Conservation (phyloP, 2,888 invertebrate genomes). For the Biston stratarius region DNA sequence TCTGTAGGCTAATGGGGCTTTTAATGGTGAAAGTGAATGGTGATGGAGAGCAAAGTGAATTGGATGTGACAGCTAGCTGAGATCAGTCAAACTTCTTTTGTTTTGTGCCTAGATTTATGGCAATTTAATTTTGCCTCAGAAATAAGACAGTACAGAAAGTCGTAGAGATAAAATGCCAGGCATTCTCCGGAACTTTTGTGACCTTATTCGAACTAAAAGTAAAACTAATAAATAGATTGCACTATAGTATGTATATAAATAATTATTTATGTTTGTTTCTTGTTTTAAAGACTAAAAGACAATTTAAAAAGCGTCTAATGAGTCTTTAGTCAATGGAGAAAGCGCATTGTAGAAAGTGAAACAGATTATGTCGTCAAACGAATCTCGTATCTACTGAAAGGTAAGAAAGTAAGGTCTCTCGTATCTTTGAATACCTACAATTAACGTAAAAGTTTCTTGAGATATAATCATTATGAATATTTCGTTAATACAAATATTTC, state of each 20-base stretch:
- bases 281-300: background rate
- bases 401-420: background rate
- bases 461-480: background rate
- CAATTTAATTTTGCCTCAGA: background rate
- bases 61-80: conserved; percentile 9
- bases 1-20: conserved; percentile 26
- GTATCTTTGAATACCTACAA: conserved; percentile 1
- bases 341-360: conserved; percentile 26
- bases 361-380: conserved; percentile 17
- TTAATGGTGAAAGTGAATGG: conserved; percentile 25
- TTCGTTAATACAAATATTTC: too few relatives aligned
- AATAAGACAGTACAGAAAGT: background rate
- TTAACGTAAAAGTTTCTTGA: background rate
- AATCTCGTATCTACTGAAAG: conserved; percentile 1
- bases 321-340: conserved; percentile 19
- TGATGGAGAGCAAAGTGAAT: conserved; percentile 22
- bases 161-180: background rate
- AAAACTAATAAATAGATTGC: too few relatives aligned
- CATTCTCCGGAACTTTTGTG: too few relatives aligned
- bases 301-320: conserved; percentile 9
- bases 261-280: background rate
- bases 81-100: conserved; percentile 4
- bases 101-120: background rate
- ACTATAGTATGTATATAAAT: background rate
- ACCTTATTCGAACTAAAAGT: too few relatives aligned